phyloP scores from a whole-genome alignment of 2,888 invertebrate species.

The Lamellibrachia columna region DNA sequence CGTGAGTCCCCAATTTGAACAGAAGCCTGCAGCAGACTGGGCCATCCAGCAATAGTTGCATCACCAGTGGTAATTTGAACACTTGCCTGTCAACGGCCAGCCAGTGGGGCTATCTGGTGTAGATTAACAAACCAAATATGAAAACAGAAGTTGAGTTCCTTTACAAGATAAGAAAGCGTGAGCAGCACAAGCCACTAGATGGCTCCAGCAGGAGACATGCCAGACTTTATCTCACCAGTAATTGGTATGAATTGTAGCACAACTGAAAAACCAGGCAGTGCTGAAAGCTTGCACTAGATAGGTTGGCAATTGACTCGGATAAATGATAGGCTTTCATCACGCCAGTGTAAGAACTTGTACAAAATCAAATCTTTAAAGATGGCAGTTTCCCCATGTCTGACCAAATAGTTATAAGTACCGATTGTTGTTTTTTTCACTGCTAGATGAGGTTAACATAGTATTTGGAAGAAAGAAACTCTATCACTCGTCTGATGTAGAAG shows the following conservation, averaged over 20 bases:
- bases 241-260: conserved; percentile 12
- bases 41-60: background rate
- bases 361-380: background rate
- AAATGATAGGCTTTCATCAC: background rate
- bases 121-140: conserved; percentile 6
- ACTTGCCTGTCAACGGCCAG: background rate
- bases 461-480: too few relatives aligned
- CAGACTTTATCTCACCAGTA: background rate
- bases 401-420: too few relatives aligned
- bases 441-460: too few relatives aligned
- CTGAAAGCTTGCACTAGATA: background rate
- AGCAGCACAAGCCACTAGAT: background rate
- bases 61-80: background rate
- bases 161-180: background rate
- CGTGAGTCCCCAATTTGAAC: background rate
- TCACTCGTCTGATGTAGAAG: too few relatives aligned
- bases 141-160: background rate
- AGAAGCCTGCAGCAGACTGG: background rate
- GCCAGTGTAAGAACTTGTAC: background rate
- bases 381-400: too few relatives aligned
- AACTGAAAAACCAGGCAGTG: background rate
- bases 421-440: too few relatives aligned
- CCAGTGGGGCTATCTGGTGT: background rate
- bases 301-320: background rate
- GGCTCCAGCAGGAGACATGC: background rate